Conservation (phyloP, 35 echinoderm and acorn worm species). For the Amphiura filiformis region DNA sequence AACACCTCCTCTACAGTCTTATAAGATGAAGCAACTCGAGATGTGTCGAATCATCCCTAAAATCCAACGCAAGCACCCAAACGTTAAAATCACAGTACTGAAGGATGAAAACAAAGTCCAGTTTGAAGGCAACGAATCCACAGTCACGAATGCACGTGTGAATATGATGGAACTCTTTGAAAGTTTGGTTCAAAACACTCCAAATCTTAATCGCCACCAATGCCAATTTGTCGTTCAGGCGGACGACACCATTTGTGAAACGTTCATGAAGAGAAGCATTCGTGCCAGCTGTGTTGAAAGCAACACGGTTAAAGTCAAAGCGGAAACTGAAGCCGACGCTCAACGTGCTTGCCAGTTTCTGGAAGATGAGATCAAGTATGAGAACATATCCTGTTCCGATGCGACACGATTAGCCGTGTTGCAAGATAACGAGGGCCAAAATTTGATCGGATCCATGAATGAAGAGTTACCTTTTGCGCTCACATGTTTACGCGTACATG, state of each 20-base stretch:
- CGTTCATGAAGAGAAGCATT: neutral
- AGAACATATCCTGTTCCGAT: neutral
- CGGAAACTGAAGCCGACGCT: neutral
- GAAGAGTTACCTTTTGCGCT: too few species aligned
- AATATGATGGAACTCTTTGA: neutral
- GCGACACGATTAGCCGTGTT: neutral
- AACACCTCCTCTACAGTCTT: neutral
- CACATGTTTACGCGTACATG: too few species aligned
- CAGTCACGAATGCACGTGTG: neutral
- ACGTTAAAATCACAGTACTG: constrained; percentile 9
- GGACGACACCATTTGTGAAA: neutral
- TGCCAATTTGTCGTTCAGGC: neutral
- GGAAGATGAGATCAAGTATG: neutral
- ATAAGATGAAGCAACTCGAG: constrained; percentile 9
- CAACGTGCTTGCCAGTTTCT: neutral
- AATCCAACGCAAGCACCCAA: neutral
- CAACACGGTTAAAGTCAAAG: neutral
- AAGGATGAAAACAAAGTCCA: neutral
- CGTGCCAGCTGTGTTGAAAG: neutral
- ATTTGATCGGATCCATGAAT: too few species aligned
- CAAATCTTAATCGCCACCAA: neutral
- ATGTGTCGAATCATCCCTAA: neutral
- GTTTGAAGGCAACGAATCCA: neutral
- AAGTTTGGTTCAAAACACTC: neutral
- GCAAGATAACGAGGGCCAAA: neutral